phyloP scores from a whole-genome alignment of 2,888 invertebrate genomes.

The Heliconius sara region DNA sequence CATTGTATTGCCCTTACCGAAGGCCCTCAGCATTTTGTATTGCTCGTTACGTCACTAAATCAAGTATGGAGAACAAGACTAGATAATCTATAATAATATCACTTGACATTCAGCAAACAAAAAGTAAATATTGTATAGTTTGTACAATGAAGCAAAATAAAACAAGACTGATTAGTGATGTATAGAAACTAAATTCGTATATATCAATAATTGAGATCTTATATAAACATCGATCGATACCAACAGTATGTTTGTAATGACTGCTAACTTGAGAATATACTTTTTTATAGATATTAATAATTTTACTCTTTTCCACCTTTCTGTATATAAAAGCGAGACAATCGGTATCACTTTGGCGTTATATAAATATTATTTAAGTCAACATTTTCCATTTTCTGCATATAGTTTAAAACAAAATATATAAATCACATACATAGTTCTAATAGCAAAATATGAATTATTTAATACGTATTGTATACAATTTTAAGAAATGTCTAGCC shows the following conservation, averaged over 20 bases:
- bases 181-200: neutral
- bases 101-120: neutral
- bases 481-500: slow-evolving; percentile 38
- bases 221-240: neutral
- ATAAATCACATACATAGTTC: neutral
- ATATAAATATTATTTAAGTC: slow-evolving; percentile 5
- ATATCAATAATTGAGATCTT: neutral
- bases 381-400: neutral
- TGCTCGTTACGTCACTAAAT: no score
- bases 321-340: no score
- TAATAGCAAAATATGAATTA: neutral
- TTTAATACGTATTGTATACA: neutral
- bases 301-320: no score
- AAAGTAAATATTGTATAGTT: neutral
- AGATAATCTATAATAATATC: neutral
- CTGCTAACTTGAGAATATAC: no score
- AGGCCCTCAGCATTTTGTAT: no score
- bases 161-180: neutral
- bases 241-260: neutral
- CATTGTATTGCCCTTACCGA: no score
- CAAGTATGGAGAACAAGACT: no score
- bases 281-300: no score
- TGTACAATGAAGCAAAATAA: neutral
- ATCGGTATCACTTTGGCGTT: no score
- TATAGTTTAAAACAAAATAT: neutral